phyloP scores from a whole-genome alignment of 2,113 vertebrate species.

The Tylochromis polylepis region DNA sequence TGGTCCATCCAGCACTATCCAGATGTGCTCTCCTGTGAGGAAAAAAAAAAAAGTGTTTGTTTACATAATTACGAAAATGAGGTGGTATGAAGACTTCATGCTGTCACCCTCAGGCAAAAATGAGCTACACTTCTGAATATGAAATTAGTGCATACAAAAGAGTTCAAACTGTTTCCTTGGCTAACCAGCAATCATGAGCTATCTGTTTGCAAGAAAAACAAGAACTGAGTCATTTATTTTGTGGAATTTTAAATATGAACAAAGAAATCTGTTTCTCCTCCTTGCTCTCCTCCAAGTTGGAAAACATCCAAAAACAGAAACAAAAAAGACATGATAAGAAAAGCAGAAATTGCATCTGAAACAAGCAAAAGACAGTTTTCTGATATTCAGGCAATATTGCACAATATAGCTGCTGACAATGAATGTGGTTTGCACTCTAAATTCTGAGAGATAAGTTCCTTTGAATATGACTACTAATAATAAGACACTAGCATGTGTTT shows the following conservation, averaged over 20 bases:
- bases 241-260: background rate
- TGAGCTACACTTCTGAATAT: background rate
- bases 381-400: background rate
- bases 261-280: background rate
- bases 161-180: background rate
- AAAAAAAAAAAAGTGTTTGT: background rate
- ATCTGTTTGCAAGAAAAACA: background rate
- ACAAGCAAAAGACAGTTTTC: background rate
- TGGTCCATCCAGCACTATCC: conserved; percentile 96
- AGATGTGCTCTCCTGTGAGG: conserved; percentile 87
- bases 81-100: background rate
- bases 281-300: background rate
- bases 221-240: background rate
- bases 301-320: background rate
- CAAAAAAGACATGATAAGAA: background rate
- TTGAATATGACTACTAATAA: background rate
- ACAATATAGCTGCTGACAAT: background rate
- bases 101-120: background rate
- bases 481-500: background rate
- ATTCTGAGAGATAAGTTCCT: background rate
- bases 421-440: background rate
- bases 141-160: background rate
- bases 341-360: background rate
- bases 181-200: background rate
- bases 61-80: background rate